Evolutionary conservation across 2,113 vertebrate species (phyloP).

Genomic region (Plecotus auritus): DNA sequence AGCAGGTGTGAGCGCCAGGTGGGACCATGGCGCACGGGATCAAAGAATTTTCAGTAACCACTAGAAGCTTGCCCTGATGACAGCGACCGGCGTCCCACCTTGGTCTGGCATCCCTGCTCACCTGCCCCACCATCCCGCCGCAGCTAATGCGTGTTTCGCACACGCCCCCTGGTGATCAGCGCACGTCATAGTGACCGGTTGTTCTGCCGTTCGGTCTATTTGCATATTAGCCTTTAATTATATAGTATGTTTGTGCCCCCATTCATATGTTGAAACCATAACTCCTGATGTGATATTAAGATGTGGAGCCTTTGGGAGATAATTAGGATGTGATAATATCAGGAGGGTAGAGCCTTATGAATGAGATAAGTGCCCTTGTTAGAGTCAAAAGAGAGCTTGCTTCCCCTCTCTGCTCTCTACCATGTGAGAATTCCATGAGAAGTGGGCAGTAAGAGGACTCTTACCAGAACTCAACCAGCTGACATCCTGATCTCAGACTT

Average conservation of each 20-base stretch:
- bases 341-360: neutral
- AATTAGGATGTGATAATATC: neutral
- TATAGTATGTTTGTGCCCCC: neutral
- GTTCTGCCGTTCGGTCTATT: no score
- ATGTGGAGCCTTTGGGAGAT: neutral
- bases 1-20: no score
- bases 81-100: accelerated
- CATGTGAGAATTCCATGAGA: neutral
- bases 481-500: neutral
- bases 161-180: no score
- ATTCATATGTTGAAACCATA: neutral
- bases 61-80: no score
- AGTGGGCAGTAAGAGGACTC: neutral
- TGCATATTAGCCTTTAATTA: no score
- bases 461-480: neutral
- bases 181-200: no score
- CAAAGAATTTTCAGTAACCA: no score
- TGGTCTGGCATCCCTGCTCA: no score
- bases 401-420: neutral
- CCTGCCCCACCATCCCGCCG: no score
- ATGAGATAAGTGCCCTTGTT: neutral
- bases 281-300: neutral
- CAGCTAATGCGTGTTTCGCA: no score
- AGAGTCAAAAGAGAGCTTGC: neutral
- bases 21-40: no score